Base-by-base conservation (phyloP, 2,113 vertebrate genomes). In the Catharus minimus region DNA sequence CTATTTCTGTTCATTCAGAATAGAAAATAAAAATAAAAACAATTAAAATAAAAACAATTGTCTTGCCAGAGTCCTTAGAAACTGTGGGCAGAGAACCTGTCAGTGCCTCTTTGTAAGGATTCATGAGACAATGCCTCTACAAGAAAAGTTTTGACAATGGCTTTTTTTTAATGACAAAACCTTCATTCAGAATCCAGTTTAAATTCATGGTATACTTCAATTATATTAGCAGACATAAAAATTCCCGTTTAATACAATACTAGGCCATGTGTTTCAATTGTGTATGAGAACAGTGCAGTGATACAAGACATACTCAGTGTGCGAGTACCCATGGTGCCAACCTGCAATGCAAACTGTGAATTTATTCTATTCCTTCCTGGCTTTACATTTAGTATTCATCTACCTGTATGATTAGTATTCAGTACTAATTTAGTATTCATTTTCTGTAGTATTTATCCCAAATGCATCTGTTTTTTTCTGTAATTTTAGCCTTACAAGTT, bases 21-120 rank as follows among this genome's bases (percentile, higher is more conserved):
- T 12, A 64, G 24, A 77, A 52, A 77, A 64, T 43, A 32, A 74
- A 32, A 47, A 58, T 30, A 50, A 61, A n/a, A 62, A 20, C 13
- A 39, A 39, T 58, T 62, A 22, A 41, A 91, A 73, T 65, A 73
- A 89, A 82, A 82, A 22, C 36, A 60, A 47, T 33, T 81, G 32
- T 78, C 57, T 80, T 88, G 9, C 32, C 73, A 91, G 76, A 74
- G 53, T 18, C 90, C 38, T 86, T 52, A 72, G 65, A 90, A 96
- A 68, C 73, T 55, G 60, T 82, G 55, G 56, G 69, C 69, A 90
- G 77, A 81, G 38, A 88, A 84, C 61, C 49, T 91, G 68, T 39
- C 61, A 84, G n/a, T 41, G 57, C 3, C 41, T 66, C 80, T 57
- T 56, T 53, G 46, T 68, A 57, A 78, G 53, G 24, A 56, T 88